These are phyloP conservation scores for Chamaea fasciata DNA, from an alignment of 2,113 vertebrate genomes.

Conservation along the genomic window DNA sequence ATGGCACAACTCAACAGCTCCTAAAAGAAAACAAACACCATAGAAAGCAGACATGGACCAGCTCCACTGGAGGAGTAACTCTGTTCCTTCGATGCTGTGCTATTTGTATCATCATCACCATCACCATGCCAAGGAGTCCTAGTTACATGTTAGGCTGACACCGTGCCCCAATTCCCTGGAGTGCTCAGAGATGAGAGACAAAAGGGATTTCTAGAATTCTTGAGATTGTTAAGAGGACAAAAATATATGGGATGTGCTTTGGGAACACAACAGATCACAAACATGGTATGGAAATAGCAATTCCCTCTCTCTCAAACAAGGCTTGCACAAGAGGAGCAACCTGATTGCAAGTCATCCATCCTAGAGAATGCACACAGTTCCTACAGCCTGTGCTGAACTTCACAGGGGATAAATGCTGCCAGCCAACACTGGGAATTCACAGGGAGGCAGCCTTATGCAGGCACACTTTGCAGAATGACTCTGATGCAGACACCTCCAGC, in stretches of 20 bases:
- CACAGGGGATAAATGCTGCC: background rate
- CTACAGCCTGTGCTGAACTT: background rate
- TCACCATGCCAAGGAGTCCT: background rate
- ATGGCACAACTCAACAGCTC: conserved; percentile 21
- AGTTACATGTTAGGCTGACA: background rate
- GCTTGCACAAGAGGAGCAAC: background rate
- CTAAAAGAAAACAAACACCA: conserved; percentile 52
- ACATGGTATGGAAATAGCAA: fast-evolving
- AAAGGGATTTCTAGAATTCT: background rate
- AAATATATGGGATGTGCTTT: background rate
- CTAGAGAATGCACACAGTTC: fast-evolving
- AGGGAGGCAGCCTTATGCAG: background rate
- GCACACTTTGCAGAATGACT: background rate
- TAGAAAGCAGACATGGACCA: conserved; percentile 41
- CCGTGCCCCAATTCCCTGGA: background rate
- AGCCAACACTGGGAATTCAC: background rate
- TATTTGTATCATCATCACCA: background rate
- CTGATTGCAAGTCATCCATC: background rate
- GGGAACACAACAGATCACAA: fast-evolving
- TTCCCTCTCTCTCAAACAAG: background rate
- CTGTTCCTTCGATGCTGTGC: background rate
- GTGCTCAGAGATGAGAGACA: background rate
- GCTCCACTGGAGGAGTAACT: conserved; percentile 45
- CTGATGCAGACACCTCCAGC: background rate
- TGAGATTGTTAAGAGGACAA: background rate